Conservation (phyloP, 92 coral and sea anemone genomes). For the Palythoa heliodiscus region DNA sequence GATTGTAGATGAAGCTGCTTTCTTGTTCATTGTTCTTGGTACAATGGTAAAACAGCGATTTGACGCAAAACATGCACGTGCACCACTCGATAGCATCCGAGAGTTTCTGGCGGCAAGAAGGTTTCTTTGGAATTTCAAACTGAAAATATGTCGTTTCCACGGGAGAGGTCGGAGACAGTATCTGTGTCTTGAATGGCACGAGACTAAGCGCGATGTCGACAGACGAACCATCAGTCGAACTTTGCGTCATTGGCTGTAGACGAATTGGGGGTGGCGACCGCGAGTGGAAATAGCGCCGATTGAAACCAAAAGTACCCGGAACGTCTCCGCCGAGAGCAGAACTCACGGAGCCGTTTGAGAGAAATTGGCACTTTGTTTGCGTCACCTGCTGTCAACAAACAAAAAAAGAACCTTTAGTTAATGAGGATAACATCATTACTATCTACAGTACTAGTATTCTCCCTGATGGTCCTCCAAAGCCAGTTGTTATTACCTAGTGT, state of each 20-base stretch:
- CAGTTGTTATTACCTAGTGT: no score
- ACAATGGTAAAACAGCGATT: conserved; percentile 47
- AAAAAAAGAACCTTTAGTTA: no score
- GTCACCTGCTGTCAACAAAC: no score
- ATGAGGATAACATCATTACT: no score
- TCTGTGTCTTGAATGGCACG: not conserved
- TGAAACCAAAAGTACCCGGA: not conserved
- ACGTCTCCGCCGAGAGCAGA: not conserved
- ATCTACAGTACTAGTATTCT: no score
- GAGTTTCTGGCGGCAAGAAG: conserved; percentile 10
- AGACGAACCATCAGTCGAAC: not conserved
- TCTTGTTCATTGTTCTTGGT: conserved; percentile 26
- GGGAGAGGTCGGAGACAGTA: not conserved
- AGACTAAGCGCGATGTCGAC: not conserved
- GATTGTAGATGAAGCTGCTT: not conserved
- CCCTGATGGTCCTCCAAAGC: no score
- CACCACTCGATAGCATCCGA: conserved; percentile 24
- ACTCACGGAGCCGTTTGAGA: no score
- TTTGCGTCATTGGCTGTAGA: not conserved
- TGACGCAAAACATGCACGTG: conserved; percentile 59
- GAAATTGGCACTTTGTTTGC: no score
- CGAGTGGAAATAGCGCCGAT: not conserved
- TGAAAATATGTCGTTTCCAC: not conserved
- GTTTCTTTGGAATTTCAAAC: not conserved
- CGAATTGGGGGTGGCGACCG: not conserved